These are phyloP conservation scores for Andricus quercusramuli DNA, from an alignment of 2,888 invertebrate species.

Conservation along the genomic window DNA sequence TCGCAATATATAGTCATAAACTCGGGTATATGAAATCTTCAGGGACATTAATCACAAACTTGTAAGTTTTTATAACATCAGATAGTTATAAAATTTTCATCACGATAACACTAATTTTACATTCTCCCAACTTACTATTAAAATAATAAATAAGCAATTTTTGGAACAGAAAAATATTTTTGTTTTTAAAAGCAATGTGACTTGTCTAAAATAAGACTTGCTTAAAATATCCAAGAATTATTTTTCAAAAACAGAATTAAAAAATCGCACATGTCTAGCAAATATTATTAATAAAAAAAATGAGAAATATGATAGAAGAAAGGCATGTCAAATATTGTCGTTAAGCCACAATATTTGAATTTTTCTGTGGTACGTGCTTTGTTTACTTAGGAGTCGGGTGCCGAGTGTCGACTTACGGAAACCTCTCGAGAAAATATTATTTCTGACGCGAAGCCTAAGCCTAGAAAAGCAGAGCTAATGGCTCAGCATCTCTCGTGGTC, in stretches of 20 bases:
- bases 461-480: constrained; percentile 25
- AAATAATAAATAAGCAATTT: too few relatives aligned
- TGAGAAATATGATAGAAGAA: background rate
- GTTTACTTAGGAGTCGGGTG: constrained; percentile 8
- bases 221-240: background rate
- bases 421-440: constrained; percentile 24
- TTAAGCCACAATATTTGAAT: background rate
- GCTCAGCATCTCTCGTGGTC: constrained; percentile 18
- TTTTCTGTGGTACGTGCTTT: background rate
- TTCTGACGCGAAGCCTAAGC: constrained; percentile 10
- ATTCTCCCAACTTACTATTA: too few relatives aligned
- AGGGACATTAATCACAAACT: too few relatives aligned
- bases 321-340: constrained; percentile 18
- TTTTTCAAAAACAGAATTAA: background rate
- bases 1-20: background rate
- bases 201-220: too few relatives aligned
- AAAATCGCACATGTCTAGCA: background rate
- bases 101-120: too few relatives aligned
- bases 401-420: background rate
- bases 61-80: too few relatives aligned
- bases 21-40: too few relatives aligned
- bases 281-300: background rate
- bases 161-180: too few relatives aligned
- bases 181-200: too few relatives aligned
- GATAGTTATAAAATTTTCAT: too few relatives aligned